A percentile compares a stretch with the other conserved stretches of the same genome.
Evolutionary conservation across 2,797 vertebrate species (phyloP).

Genomic region (Hozukius guyotensis): DNA sequence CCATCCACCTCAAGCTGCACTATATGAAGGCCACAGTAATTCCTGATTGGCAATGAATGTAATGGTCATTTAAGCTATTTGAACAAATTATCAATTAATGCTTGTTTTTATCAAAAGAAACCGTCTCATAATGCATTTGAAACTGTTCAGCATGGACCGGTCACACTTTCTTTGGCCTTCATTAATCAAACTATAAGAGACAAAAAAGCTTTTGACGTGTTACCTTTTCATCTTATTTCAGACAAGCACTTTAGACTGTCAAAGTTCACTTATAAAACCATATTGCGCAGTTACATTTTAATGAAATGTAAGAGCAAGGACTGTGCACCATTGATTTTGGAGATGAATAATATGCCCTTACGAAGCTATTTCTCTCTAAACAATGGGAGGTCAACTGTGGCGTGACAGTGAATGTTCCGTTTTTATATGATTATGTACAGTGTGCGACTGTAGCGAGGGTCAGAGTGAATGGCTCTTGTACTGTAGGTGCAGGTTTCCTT

Average conservation of each 20-base stretch:
- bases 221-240: neutral
- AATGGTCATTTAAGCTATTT: neutral
- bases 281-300: conserved; percentile 12
- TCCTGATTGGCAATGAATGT: neutral
- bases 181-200: neutral
- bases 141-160: neutral
- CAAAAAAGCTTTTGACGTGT: neutral
- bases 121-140: neutral
- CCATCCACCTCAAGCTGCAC: neutral
- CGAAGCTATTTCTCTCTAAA: neutral
- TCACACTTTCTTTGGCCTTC: neutral
- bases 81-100: neutral
- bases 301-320: conserved; percentile 57
- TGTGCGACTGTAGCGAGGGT: neutral
- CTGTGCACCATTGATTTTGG: neutral
- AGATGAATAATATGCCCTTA: neutral
- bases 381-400: conserved; percentile 13
- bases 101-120: neutral
- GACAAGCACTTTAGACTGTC: neutral
- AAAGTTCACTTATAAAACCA: neutral
- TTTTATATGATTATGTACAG: conserved; percentile 31
- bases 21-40: neutral
- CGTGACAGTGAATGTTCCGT: conserved; percentile 3
- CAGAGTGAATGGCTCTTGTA: conserved; percentile 37
- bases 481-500: conserved; percentile 48